These are phyloP conservation scores for Aporophyla nigra DNA, from an alignment of 2,888 invertebrate genomes.

Conservation along the genomic window DNA sequence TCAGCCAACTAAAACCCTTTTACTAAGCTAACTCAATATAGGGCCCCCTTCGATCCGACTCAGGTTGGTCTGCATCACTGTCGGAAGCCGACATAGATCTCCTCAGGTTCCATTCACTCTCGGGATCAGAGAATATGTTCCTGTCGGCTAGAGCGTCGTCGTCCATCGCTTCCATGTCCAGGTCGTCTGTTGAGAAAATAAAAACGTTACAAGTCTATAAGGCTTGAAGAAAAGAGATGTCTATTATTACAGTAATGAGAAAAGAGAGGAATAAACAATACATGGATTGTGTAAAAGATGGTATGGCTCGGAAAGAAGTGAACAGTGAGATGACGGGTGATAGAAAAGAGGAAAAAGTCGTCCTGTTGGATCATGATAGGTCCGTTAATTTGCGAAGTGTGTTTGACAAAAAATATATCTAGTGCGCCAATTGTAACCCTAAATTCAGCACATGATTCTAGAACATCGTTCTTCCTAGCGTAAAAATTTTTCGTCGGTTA, in stretches of 20 bases:
- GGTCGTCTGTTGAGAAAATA: slow-evolving; percentile 74
- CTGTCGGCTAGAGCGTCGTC: slow-evolving; percentile 91
- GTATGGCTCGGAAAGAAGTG: neutral
- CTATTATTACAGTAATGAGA: neutral
- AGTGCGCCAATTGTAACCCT: no score
- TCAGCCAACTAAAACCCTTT: slow-evolving; percentile 10
- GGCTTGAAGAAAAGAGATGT: neutral
- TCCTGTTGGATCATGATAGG: neutral
- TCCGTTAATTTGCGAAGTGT: neutral
- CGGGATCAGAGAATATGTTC: slow-evolving; percentile 93
- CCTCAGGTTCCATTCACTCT: slow-evolving; percentile 92
- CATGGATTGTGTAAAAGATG: neutral
- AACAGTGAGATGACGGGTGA: no score
- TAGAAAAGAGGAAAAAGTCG: neutral
- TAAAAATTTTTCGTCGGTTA: no score
- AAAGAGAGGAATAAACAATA: neutral
- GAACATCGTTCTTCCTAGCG: no score
- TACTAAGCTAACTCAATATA: slow-evolving; percentile 72
- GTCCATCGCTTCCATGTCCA: slow-evolving; percentile 80
- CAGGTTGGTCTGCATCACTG: slow-evolving; percentile 89
- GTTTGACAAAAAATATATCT: no score
- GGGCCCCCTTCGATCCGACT: slow-evolving; percentile 88
- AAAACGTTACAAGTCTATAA: neutral
- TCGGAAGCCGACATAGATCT: slow-evolving; percentile 71
- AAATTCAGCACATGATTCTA: no score